A percentile compares a stretch with the other conserved stretches of the same genome.
Evolutionary conservation across 2,888 invertebrate genomes (phyloP).

Genomic region (Helicoverpa assulta): DNA sequence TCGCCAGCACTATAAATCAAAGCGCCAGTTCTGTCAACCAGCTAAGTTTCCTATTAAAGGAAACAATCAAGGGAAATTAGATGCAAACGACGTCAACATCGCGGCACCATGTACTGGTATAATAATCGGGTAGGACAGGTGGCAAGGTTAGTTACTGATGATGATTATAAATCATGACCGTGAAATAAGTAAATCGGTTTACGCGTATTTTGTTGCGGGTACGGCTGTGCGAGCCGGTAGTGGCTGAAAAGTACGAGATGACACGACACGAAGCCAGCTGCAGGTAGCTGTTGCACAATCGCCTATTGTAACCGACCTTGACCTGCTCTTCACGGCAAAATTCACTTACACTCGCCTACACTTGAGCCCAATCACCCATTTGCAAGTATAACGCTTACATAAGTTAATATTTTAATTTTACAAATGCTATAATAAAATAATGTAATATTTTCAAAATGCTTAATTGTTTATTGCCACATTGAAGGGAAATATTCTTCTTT

Average conservation of each 20-base stretch:
- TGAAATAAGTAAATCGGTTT: slow-evolving; percentile 56
- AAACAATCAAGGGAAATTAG: slow-evolving; percentile 69
- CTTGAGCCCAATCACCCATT: slow-evolving; percentile 73
- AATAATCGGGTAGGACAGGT: slow-evolving; percentile 58
- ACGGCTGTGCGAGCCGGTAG: slow-evolving; percentile 53
- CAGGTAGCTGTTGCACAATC: slow-evolving; percentile 79
- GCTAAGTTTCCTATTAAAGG: slow-evolving; percentile 61
- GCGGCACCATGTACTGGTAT: slow-evolving; percentile 43
- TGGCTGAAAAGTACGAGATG: slow-evolving; percentile 66
- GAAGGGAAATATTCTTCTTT: not conserved
- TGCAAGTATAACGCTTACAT: slow-evolving; percentile 62
- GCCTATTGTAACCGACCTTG: slow-evolving; percentile 82
- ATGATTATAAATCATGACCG: slow-evolving; percentile 57
- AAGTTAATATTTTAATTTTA: slow-evolving; percentile 43
- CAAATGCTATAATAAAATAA: slow-evolving; percentile 36
- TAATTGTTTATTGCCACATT: slow-evolving; percentile 26
- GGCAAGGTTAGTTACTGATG: slow-evolving; percentile 63
- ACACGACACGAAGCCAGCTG: slow-evolving; percentile 65
- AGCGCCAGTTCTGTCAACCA: slow-evolving; percentile 30
- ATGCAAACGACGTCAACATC: slow-evolving; percentile 64
- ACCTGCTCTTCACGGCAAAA: slow-evolving; percentile 84
- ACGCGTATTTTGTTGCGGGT: slow-evolving; percentile 31
- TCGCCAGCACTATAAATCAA: slow-evolving; percentile 23
- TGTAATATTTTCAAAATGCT: slow-evolving; percentile 37
- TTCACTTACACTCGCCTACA: slow-evolving; percentile 78